A percentile compares a stretch with the other conserved stretches of the same genome.
Evolutionary conservation across 2,888 invertebrate genomes (phyloP).

Genomic region (Diplazon laetatorius): DNA sequence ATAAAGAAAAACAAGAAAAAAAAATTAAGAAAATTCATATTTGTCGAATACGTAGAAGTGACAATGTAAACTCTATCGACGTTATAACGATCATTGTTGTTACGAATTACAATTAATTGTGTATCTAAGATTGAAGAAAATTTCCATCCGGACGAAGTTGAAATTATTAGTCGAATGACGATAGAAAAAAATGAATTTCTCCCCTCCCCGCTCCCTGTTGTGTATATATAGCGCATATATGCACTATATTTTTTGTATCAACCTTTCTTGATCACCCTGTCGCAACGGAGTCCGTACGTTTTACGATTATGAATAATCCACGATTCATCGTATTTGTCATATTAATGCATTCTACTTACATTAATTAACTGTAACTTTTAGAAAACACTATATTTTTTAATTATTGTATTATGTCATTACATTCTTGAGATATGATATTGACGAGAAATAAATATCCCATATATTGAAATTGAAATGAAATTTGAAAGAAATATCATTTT

Average conservation of each 20-base stretch:
- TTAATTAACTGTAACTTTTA: constrained; percentile 78
- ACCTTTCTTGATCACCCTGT: constrained; percentile 75
- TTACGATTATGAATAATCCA: constrained; percentile 50
- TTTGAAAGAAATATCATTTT: too few species aligned
- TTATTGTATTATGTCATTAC: constrained; percentile 79
- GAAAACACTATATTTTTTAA: constrained; percentile 81
- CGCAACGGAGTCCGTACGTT: constrained; percentile 65
- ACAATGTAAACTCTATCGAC: constrained; percentile 55
- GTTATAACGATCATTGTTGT: constrained; percentile 61
- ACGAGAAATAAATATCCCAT: constrained; percentile 77
- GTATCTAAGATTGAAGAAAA: constrained; percentile 63
- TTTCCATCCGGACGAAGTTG: constrained; percentile 50
- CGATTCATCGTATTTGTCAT: constrained; percentile 72
- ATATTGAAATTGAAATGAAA: constrained; percentile 64
- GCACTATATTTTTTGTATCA: constrained; percentile 81
- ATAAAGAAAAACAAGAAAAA: constrained; percentile 14
- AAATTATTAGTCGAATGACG: constrained; percentile 58
- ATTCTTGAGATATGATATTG: constrained; percentile 77
- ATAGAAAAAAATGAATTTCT: constrained; percentile 69
- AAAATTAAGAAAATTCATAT: constrained; percentile 52
- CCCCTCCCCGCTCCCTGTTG: constrained; percentile 77
- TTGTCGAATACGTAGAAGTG: constrained; percentile 60
- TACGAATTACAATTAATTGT: constrained; percentile 64
- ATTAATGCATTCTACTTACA: constrained; percentile 74
- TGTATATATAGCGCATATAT: constrained; percentile 77